Evolutionary conservation across 23 tunicate species (phyloP), one percentile per base, ranked within the genome.

Genomic region (Halocynthia aurantium): DNA sequence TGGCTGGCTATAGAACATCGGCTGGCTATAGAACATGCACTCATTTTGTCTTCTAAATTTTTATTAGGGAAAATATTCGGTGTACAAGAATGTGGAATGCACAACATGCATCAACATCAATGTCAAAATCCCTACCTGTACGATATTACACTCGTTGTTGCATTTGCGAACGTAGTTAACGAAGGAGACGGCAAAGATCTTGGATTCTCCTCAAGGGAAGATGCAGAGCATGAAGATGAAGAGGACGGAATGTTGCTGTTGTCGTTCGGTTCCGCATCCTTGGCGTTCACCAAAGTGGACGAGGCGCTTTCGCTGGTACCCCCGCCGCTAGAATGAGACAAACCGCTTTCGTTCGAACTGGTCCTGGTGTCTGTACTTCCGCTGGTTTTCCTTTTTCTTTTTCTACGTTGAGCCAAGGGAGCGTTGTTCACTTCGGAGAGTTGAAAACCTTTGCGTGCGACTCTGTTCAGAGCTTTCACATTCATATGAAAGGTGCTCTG

Each of bases 401-500:
- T 83, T 72, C 83, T 74, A 64, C 88, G 65, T 67, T 92, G 73
- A 6, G 98, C 98, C 44, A 92, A 80, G 7, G 91, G 87, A 13
- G 98, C 98, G 82, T 92, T 86, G 73, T 74, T 83, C 53, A 92
- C 98, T 5, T 81, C 85, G 13, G 92, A 78, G 12, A 92, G 82
- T 70, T 92, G 87, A 80, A 92, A 92, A 5, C 88, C 92, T 57
- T 80, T 81, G 22, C 82, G 82, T 5, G 82, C 69, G 66, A 87
- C 90, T 57, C 81, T 63, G 78, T 92, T 86, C 61, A 73, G 82
- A 62, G 91, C 88, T 64, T 82, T 86, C 65, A 86, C 50, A 2
- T 92, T 85, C 11, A 76, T 92, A 17, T 81, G 78, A 77, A 92
- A 92, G 13, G 85, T 75, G 52, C 80, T 78, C 55, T 81, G 85